Percentiles rank a stretch among this genome's conserved stretches.
Evolutionary conservation across 2,797 vertebrate genomes (phyloP).

Genomic region (Varecia variegata): DNA sequence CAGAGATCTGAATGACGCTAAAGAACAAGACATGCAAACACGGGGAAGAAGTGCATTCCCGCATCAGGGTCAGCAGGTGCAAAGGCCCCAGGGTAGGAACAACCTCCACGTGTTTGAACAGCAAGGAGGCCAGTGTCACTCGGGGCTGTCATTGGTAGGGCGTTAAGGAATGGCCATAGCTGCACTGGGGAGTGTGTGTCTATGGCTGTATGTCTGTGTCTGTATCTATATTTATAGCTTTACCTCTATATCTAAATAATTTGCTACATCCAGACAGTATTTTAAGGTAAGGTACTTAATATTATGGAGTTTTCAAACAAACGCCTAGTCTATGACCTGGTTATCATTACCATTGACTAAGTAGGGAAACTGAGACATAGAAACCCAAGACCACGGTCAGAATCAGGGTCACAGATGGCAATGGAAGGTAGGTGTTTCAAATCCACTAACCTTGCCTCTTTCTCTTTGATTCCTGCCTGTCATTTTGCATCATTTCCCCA

Average conservation of each 20-base stretch:
- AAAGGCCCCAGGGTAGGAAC: background rate
- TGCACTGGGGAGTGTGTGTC: background rate
- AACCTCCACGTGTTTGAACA: background rate
- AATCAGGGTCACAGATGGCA: background rate
- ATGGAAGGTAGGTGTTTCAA: background rate
- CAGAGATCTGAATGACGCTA: background rate
- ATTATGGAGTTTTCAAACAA: background rate
- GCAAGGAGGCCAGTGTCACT: background rate
- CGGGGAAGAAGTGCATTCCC: background rate
- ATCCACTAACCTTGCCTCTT: background rate
- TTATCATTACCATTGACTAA: background rate
- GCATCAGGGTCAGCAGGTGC: background rate
- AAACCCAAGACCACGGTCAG: background rate
- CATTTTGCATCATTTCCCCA: background rate
- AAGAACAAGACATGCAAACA: background rate
- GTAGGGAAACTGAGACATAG: background rate
- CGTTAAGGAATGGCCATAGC: background rate
- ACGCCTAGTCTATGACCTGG: background rate
- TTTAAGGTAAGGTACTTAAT: conserved; percentile 16
- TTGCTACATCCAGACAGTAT: background rate
- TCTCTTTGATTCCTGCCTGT: background rate
- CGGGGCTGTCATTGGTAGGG: background rate
- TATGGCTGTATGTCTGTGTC: background rate
- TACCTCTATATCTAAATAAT: background rate
- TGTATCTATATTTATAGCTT: background rate